Evolutionary conservation across 1,140 invertebrate species (phyloP).

Genomic region (Mycetomoellerius zeteki): DNA sequence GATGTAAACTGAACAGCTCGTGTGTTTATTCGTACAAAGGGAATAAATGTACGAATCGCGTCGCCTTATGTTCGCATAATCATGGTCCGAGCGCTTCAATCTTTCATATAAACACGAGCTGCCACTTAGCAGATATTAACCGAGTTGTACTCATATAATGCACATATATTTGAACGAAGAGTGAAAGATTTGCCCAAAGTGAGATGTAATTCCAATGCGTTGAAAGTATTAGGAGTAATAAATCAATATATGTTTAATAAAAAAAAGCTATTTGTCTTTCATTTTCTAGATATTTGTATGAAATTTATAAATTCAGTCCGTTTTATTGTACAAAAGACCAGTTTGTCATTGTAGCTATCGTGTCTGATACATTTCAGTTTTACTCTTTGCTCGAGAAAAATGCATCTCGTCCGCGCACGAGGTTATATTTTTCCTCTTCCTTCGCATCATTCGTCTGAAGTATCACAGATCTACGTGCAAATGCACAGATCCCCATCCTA

Average conservation of each 20-base stretch:
- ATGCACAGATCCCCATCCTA: conserved; percentile 44
- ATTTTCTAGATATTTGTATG: neutral
- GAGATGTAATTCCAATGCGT: neutral
- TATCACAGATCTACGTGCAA: conserved; percentile 45
- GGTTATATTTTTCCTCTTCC: conserved; percentile 30
- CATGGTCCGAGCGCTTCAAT: neutral
- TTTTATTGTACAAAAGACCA: neutral
- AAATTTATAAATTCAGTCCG: neutral
- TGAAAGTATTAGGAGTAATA: neutral
- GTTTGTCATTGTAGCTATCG: conserved; percentile 1
- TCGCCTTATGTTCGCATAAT: neutral
- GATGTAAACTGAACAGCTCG: conserved; percentile 25
- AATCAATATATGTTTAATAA: neutral
- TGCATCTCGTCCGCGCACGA: neutral
- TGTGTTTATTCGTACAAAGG: conserved; percentile 9
- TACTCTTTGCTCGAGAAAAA: neutral
- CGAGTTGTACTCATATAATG: neutral
- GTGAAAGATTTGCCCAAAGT: neutral
- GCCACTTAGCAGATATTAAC: conserved; percentile 25
- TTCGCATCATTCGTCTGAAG: conserved; percentile 11
- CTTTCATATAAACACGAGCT: neutral
- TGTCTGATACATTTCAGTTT: conserved; percentile 13
- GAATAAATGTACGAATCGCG: conserved; percentile 14
- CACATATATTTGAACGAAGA: neutral
- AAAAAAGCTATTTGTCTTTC: neutral